phyloP scores from a whole-genome alignment of 37 sponge, comb jelly and placozoan species.

The Spongilla lacustris region DNA sequence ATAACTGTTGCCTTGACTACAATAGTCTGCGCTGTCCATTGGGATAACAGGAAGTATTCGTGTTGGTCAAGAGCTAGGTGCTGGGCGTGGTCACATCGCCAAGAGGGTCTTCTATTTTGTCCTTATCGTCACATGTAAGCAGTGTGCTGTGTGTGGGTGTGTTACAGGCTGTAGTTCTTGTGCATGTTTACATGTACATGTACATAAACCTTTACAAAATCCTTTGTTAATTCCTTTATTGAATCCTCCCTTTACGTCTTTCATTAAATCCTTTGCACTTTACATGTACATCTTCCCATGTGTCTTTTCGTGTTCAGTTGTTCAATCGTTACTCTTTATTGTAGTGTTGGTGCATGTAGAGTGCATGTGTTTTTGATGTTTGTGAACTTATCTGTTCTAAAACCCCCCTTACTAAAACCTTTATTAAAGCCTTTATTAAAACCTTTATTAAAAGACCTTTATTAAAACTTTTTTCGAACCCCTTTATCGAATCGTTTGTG shows the following conservation, averaged over 20 bases:
- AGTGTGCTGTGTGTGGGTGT: background rate
- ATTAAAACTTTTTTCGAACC: background rate
- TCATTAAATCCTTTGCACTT: background rate
- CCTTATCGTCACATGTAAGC: background rate
- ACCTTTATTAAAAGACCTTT: too few relatives aligned
- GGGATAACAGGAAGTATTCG: constrained; percentile 44
- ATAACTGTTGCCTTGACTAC: background rate
- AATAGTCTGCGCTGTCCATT: constrained; percentile 33
- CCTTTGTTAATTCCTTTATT: background rate
- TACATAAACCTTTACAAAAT: background rate
- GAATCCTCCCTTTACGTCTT: background rate
- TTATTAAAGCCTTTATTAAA: too few relatives aligned
- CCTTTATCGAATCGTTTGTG: background rate
- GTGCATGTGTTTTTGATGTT: too few relatives aligned
- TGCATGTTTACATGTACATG: background rate
- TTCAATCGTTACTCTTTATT: too few relatives aligned
- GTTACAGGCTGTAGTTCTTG: background rate
- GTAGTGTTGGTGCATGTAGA: too few relatives aligned
- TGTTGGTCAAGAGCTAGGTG: constrained; percentile 73
- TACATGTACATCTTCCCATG: too few relatives aligned
- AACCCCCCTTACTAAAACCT: too few relatives aligned
- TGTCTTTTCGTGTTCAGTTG: too few relatives aligned
- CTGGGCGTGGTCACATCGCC: constrained; percentile 40
- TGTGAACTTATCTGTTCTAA: too few relatives aligned
- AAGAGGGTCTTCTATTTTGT: constrained; percentile 33